Evolutionary conservation across 2,113 vertebrate genomes (phyloP), one percentile per base, ranked within the genome.

Genomic region (Pseudopodoces humilis): DNA sequence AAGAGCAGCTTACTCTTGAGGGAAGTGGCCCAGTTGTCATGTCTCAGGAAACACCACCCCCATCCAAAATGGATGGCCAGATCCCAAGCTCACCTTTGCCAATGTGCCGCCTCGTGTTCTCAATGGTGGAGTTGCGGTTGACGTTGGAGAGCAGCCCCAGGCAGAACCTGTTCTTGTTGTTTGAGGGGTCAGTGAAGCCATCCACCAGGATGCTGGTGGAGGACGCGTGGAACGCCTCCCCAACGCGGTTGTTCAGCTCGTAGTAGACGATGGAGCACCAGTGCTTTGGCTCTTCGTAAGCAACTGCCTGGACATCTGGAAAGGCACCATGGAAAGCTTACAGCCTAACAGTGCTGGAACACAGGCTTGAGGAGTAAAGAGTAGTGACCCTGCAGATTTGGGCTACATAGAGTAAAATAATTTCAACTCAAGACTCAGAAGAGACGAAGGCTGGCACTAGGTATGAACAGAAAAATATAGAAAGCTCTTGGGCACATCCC

Each of bases 251-350:
- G 97, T 99, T 99, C 94, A 99, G 98, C 98, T 99, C 99, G 10
- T 99, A 99, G 98, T 99, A 99, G 95, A 99, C 99, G 94, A 99
- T 99, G 65, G 99, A 99, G 97, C 99, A 99, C 99, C 99, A 99
- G 98, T 99, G 99, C 97, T 99, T 99, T 2, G 99, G 99, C 92
- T 99, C 99, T 85, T 99, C 98, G 0, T 99, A 99, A 69, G 99
- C 99, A 67, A 99, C 99, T 1, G 99, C 99, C 95, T 99, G 99
- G 59, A 99, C 99, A 97, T 99, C 99, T 99, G 97, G 30, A 95
- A 97, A 97, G 82, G 22, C 96, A 47, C n/a, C 47, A 60, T 14
- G 95, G 97, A 97, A 97, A 96, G 5, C 50, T 91, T 60, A 33
- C 7, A 80, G 49, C 96, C 75, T 85, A 24, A 72, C 8, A 4